phyloP scores from a whole-genome alignment of 2,888 invertebrate species.

The Meiosimyza decipiens region DNA sequence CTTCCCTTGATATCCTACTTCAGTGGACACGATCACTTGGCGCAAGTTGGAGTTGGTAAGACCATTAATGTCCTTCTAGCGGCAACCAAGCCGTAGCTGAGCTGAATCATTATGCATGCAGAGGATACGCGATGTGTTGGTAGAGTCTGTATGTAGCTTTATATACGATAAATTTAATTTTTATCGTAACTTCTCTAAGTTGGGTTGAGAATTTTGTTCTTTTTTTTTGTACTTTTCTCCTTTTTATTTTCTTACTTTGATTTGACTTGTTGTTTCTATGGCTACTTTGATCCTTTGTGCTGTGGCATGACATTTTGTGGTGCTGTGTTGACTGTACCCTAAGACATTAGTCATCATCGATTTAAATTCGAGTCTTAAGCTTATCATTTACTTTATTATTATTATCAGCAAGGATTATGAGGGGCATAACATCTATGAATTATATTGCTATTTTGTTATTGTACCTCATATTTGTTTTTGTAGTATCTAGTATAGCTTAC shows the following conservation, averaged over 20 bases:
- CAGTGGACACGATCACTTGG: slow-evolving; percentile 2
- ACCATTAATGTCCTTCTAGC: slow-evolving; percentile 29
- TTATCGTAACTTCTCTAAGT: neutral
- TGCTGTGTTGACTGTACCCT: slow-evolving; percentile 18
- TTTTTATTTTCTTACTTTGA: neutral
- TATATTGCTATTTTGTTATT: no score
- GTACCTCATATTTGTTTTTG: no score
- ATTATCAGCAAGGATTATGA: no score
- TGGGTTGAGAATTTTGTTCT: neutral
- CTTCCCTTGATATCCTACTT: slow-evolving; percentile 29
- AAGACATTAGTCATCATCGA: neutral
- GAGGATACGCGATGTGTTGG: slow-evolving; percentile 24
- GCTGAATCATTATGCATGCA: slow-evolving; percentile 29
- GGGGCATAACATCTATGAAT: no score
- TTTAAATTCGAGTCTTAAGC: neutral
- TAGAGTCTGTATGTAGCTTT: neutral
- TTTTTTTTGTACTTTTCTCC: neutral
- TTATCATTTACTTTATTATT: no score
- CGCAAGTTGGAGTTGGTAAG: neutral
- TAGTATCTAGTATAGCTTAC: no score
- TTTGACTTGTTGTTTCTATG: slow-evolving; percentile 11
- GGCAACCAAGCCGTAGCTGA: slow-evolving; percentile 2
- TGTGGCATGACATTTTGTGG: slow-evolving; percentile 16
- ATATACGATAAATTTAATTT: neutral
- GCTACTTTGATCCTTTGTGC: slow-evolving; percentile 18